Evolutionary conservation across 2,888 invertebrate species (phyloP).

Genomic region (Syrista parreyssii): DNA sequence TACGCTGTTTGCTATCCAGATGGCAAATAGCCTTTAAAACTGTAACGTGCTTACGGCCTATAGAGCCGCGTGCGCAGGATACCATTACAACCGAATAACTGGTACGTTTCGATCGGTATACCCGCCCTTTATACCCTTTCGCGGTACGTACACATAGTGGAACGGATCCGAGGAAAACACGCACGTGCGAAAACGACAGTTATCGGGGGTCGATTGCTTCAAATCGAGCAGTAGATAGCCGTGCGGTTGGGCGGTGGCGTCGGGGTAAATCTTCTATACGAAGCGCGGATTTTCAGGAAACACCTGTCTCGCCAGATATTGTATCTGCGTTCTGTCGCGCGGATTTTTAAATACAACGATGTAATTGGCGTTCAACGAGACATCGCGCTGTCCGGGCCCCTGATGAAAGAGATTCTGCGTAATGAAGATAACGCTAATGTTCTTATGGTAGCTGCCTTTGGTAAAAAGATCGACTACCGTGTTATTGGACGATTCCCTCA

Average conservation of each 20-base stretch:
- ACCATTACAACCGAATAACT: constrained; percentile 15
- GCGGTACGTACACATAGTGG: constrained; percentile 8
- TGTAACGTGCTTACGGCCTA: neutral
- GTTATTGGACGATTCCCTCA: constrained; percentile 15
- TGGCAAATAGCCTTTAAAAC: constrained; percentile 3
- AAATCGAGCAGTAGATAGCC: constrained; percentile 33
- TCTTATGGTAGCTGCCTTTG: constrained; percentile 16
- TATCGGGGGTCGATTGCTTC: constrained; percentile 25
- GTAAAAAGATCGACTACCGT: constrained; percentile 12
- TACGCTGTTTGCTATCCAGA: neutral
- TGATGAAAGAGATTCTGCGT: constrained; percentile 24
- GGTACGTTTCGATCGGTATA: neutral
- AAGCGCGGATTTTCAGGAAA: constrained; percentile 13
- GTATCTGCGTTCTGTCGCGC: constrained; percentile 8
- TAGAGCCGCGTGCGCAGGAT: constrained; percentile 1
- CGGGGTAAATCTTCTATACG: constrained; percentile 23
- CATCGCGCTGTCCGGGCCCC: constrained; percentile 10
- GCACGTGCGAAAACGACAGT: constrained; percentile 20
- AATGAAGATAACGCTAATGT: constrained; percentile 18
- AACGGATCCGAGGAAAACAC: constrained; percentile 13
- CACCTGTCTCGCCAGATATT: constrained; percentile 8
- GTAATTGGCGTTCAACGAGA: constrained; percentile 19
- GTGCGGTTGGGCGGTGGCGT: constrained; percentile 24
- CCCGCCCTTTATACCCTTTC: constrained; percentile 3
- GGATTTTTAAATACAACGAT: constrained; percentile 19